These are phyloP conservation scores for Buphagus erythrorhynchus DNA, from an alignment of 2,797 vertebrate species.

Conservation along the genomic window DNA sequence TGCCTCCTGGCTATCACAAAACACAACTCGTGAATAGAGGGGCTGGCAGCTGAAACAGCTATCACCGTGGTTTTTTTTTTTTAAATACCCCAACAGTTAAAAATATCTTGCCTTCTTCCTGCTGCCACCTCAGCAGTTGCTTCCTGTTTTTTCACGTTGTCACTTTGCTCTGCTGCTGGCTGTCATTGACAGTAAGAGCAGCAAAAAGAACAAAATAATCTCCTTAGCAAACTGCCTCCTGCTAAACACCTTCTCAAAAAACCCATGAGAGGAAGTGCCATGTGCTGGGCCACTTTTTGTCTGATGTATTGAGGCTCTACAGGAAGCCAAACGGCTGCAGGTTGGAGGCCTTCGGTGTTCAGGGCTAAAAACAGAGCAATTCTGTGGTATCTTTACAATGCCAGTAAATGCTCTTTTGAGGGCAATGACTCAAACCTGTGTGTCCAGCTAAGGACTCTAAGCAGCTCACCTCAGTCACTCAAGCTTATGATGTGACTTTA, in stretches of 20 bases:
- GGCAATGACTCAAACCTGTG: constrained; percentile 7
- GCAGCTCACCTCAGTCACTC: neutral
- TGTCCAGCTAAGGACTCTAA: neutral
- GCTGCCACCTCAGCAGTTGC: constrained; percentile 19
- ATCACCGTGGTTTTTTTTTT: neutral
- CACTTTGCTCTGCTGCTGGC: neutral
- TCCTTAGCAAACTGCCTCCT: constrained; percentile 6
- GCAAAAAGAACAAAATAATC: constrained; percentile 46
- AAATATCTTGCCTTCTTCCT: constrained; percentile 54
- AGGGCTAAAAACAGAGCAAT: neutral
- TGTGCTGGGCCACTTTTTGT: neutral
- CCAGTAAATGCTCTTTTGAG: neutral
- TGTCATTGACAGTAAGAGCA: neutral
- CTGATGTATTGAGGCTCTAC: neutral
- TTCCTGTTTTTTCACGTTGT: constrained; percentile 36
- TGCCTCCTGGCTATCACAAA: constrained; percentile 25
- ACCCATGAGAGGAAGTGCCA: rapidly evolving
- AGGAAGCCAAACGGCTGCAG: constrained; percentile 20
- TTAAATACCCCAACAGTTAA: neutral
- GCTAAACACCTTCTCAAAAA: constrained; percentile 21
- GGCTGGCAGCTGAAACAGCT: neutral
- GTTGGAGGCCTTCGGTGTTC: neutral
- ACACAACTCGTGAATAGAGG: neutral
- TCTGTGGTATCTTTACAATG: neutral
- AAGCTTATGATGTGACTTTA: neutral